Evolutionary conservation across 1,140 invertebrate genomes (phyloP).

Genomic region (Sycophila sp.): DNA sequence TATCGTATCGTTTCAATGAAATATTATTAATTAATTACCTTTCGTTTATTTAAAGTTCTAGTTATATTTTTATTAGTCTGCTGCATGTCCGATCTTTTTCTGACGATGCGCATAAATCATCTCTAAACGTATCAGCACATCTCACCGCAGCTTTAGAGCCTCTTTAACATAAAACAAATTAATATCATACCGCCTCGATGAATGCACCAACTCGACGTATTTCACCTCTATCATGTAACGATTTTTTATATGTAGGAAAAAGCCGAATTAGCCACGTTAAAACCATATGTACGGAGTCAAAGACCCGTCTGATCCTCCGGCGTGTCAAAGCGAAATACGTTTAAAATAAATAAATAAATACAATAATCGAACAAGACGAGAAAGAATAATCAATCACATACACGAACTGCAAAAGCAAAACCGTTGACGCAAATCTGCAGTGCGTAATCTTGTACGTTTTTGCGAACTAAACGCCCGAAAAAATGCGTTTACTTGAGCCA

Average conservation of each 20-base stretch:
- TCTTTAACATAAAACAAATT: constrained; percentile 17
- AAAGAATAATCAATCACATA: too few species aligned
- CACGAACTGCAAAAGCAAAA: not conserved
- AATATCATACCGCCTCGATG: not conserved
- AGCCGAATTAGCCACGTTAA: not conserved
- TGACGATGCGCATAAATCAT: too few species aligned
- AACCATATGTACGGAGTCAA: not conserved
- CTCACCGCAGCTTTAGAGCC: constrained; percentile 10
- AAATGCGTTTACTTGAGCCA: constrained; percentile 55
- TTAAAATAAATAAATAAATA: not conserved
- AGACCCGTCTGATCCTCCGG: not conserved
- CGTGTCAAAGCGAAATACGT: not conserved
- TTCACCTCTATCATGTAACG: constrained; percentile 14
- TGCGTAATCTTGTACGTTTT: constrained; percentile 26
- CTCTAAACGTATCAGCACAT: too few species aligned
- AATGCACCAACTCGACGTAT: constrained; percentile 4
- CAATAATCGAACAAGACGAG: too few species aligned
- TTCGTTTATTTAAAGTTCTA: too few species aligned
- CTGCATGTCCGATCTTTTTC: too few species aligned
- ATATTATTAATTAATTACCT: too few species aligned
- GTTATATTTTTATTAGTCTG: too few species aligned
- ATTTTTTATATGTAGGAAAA: constrained; percentile 42
- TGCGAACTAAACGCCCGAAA: not conserved
- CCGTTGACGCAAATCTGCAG: not conserved
- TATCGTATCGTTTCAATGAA: too few species aligned